Evolutionary conservation across 1,140 invertebrate genomes (phyloP).

Genomic region (Paralvinella palmiformis): DNA sequence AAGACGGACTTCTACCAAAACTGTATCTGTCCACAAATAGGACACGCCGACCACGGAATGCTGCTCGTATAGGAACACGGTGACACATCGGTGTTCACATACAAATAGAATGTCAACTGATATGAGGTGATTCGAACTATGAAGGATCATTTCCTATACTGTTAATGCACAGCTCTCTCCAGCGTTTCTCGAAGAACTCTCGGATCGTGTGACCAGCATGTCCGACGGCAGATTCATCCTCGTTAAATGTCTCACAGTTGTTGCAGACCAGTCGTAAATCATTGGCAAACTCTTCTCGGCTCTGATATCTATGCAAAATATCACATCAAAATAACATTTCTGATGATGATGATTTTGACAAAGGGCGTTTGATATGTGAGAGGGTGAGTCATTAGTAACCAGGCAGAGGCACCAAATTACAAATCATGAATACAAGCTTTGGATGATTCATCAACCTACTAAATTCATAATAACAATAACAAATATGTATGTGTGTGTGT

Average conservation of each 20-base stretch:
- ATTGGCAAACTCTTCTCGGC: slow-evolving; percentile 77
- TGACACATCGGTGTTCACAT: neutral
- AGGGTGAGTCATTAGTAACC: neutral
- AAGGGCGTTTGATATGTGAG: neutral
- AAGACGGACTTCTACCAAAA: neutral
- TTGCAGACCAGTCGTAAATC: slow-evolving; percentile 90
- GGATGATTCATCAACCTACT: neutral
- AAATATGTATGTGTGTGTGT: no score
- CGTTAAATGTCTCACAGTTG: slow-evolving; percentile 96
- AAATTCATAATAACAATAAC: neutral
- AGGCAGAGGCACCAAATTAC: no score
- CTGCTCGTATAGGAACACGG: neutral
- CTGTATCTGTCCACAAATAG: neutral
- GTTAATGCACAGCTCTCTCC: slow-evolving; percentile 60
- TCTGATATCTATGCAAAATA: slow-evolving; percentile 66
- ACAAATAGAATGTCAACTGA: neutral
- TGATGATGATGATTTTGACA: neutral
- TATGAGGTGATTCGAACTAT: no score
- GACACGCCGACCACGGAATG: neutral
- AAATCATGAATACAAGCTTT: no score
- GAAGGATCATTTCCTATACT: no score
- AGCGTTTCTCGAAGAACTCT: slow-evolving; percentile 82
- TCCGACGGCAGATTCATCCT: slow-evolving; percentile 92
- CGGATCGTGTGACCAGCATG: slow-evolving; percentile 87
- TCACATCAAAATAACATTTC: neutral